Conservation (phyloP, 2,113 vertebrate species). For the Taxidea taxus region DNA sequence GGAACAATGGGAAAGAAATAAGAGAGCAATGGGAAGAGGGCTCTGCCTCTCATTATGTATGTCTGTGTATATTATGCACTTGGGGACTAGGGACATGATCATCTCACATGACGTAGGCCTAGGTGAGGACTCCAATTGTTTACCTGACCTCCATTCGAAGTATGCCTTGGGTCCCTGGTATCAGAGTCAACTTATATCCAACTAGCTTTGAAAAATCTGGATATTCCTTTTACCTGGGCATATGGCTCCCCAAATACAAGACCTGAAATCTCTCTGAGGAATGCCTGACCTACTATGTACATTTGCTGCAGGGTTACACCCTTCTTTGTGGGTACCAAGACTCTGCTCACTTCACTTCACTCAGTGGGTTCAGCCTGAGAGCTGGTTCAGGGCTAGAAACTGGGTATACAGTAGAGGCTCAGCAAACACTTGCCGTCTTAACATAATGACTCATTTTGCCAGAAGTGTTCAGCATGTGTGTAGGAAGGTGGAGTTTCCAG, state of each 20-base stretch:
- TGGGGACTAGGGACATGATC: neutral
- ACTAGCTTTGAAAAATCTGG: neutral
- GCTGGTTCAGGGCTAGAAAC: neutral
- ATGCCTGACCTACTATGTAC: fast-evolving
- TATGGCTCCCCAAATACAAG: neutral
- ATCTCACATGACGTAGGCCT: neutral
- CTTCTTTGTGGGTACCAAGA: neutral
- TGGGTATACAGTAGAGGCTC: neutral
- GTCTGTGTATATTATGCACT: neutral
- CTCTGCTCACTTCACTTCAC: neutral
- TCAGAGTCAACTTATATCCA: neutral
- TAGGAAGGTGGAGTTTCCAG: constrained; percentile 11
- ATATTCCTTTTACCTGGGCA: neutral
- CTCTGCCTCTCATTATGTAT: neutral
- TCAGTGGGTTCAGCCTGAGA: neutral
- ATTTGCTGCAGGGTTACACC: fast-evolving
- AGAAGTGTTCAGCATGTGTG: neutral
- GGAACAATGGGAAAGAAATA: neutral
- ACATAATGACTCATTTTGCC: neutral
- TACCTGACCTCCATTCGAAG: neutral
- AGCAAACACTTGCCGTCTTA: neutral
- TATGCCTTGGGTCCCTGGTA: neutral
- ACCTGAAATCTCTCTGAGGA: fast-evolving
- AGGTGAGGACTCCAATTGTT: neutral
- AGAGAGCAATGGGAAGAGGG: neutral